phyloP scores from a whole-genome alignment of 2,113 vertebrate genomes.

The Corvus cornix region DNA sequence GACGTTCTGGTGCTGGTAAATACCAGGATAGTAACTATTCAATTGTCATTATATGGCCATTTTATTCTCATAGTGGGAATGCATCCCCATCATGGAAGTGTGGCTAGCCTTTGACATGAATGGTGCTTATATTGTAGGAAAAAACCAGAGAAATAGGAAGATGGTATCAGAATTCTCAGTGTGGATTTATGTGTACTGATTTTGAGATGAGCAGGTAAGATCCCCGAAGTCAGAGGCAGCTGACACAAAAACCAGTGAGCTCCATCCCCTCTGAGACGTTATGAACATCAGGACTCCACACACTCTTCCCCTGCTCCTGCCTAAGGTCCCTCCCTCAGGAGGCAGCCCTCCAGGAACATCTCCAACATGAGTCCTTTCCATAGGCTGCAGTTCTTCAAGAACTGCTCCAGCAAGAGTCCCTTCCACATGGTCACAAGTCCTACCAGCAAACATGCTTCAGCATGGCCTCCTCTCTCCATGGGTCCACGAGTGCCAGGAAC shows the following conservation, averaged over 20 bases:
- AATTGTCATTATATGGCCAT: neutral
- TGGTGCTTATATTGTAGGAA: neutral
- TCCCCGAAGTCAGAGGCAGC: neutral
- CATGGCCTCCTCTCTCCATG: neutral
- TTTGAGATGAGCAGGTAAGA: neutral
- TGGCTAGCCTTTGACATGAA: neutral
- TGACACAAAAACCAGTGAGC: rapidly evolving
- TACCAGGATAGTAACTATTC: neutral
- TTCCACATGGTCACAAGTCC: neutral
- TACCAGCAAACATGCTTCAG: neutral
- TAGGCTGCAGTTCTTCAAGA: neutral
- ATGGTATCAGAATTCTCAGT: neutral
- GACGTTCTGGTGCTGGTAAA: neutral
- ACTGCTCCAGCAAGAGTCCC: neutral
- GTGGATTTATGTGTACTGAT: neutral
- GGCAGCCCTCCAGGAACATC: neutral
- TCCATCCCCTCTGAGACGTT: neutral
- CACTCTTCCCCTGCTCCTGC: neutral
- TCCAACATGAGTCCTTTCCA: neutral
- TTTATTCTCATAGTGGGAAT: neutral
- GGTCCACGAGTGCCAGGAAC: rapidly evolving
- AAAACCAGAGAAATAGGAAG: neutral
- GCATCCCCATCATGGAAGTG: neutral
- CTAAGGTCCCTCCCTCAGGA: neutral
- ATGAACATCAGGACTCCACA: neutral